These are phyloP conservation scores for Sarcophaga peregrina DNA, from an alignment of 1,140 invertebrate genomes.

Conservation along the genomic window DNA sequence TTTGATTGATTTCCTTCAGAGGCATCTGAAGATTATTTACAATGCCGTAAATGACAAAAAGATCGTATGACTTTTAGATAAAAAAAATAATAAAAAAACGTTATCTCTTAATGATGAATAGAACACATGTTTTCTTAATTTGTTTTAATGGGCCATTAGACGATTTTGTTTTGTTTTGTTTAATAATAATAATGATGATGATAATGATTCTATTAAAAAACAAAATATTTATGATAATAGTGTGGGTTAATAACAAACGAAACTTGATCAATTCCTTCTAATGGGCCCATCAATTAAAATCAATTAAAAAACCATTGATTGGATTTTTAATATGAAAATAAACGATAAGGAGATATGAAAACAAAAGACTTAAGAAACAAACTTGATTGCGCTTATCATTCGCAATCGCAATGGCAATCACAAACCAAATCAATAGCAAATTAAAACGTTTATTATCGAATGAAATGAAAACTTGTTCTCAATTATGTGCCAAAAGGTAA, in stretches of 20 bases:
- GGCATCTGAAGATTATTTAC: too few relatives aligned
- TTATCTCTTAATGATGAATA: too few relatives aligned
- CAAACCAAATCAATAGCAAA: too few relatives aligned
- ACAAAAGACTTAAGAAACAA: background rate
- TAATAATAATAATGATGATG: too few relatives aligned
- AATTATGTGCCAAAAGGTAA: constrained; percentile 2
- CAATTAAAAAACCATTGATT: background rate
- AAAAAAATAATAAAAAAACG: too few relatives aligned
- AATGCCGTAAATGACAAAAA: too few relatives aligned
- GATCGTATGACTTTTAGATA: too few relatives aligned
- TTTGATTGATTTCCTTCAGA: too few relatives aligned
- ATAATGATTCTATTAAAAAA: background rate
- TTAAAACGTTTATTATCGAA: background rate
- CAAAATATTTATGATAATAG: background rate
- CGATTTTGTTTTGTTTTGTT: too few relatives aligned
- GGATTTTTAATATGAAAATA: background rate
- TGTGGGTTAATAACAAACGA: background rate
- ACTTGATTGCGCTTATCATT: too few relatives aligned
- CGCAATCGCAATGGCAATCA: background rate
- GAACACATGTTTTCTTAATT: too few relatives aligned
- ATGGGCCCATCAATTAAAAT: background rate
- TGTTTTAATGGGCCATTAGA: too few relatives aligned
- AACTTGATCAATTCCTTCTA: background rate
- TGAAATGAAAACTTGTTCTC: background rate
- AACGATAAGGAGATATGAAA: background rate